Evolutionary conservation across 2,888 invertebrate genomes (phyloP).

Genomic region (Cyclophora punctaria): DNA sequence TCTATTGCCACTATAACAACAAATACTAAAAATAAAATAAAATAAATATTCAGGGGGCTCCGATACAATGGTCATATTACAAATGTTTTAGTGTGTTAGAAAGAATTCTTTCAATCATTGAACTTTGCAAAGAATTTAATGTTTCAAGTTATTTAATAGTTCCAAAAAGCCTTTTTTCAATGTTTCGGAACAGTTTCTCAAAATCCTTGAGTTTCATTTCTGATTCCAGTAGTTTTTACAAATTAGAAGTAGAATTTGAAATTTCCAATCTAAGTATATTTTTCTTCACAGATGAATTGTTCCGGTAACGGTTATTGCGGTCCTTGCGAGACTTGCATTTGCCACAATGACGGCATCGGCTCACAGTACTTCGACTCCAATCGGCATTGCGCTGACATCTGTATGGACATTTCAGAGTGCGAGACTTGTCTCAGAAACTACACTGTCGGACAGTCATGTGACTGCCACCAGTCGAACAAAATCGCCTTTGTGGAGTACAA

Average conservation of each 20-base stretch:
- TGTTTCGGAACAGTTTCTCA: too few species aligned
- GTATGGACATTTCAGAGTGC: slow-evolving; percentile 34
- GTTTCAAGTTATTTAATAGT: neutral
- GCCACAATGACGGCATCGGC: slow-evolving; percentile 39
- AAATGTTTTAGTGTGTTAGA: too few species aligned
- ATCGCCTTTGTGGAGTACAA: slow-evolving; percentile 25
- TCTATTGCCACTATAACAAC: too few species aligned
- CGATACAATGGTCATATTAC: too few species aligned
- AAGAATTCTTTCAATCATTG: too few species aligned
- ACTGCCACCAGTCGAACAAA: slow-evolving; percentile 16
- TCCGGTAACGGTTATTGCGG: slow-evolving; percentile 53
- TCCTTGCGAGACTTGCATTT: slow-evolving; percentile 42
- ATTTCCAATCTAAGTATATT: neutral
- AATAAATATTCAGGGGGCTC: too few species aligned
- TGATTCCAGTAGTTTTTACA: too few species aligned
- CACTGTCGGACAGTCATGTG: slow-evolving; percentile 25
- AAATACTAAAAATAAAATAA: too few species aligned
- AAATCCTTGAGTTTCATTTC: too few species aligned
- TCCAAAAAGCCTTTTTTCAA: too few species aligned
- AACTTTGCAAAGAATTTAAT: too few species aligned
- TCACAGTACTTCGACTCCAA: slow-evolving; percentile 50
- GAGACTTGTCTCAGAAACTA: slow-evolving; percentile 38
- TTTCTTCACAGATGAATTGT: slow-evolving; percentile 34
- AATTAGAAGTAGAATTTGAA: too few species aligned
- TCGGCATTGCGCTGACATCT: slow-evolving; percentile 47